A percentile compares a stretch with the other conserved stretches of the same genome.
Evolutionary conservation across 2,888 invertebrate species (phyloP).

Genomic region (Ophioninae sp.): DNA sequence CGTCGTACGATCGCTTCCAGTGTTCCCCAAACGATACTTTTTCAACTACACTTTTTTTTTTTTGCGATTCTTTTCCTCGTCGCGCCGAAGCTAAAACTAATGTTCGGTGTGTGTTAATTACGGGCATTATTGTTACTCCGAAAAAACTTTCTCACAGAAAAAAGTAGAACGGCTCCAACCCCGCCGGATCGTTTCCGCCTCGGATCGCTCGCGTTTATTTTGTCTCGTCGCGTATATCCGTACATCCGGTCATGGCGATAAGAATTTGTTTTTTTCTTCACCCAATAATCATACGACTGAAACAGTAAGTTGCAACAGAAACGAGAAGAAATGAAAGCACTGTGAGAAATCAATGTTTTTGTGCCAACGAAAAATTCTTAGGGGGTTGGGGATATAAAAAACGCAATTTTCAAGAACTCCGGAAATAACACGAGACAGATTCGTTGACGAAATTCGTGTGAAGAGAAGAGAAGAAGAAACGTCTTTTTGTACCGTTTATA

Average conservation of each 20-base stretch:
- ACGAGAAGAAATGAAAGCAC: slow-evolving; percentile 56
- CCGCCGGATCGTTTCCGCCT: slow-evolving; percentile 23
- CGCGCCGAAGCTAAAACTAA: neutral
- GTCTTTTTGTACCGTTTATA: slow-evolving; percentile 10
- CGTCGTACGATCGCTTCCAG: slow-evolving; percentile 24
- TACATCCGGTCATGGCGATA: slow-evolving; percentile 18
- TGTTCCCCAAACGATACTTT: slow-evolving; percentile 63
- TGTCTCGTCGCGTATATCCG: neutral
- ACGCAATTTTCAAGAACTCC: neutral
- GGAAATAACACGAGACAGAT: slow-evolving; percentile 5
- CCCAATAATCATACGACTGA: neutral
- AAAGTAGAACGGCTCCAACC: neutral
- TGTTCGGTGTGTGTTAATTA: slow-evolving; percentile 62
- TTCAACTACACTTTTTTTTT: slow-evolving; percentile 54
- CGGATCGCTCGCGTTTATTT: slow-evolving; percentile 25
- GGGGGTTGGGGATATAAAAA: neutral
- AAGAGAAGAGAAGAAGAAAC: neutral
- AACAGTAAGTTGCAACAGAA: slow-evolving; percentile 50
- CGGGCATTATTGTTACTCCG: slow-evolving; percentile 68
- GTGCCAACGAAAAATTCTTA: slow-evolving; percentile 52
- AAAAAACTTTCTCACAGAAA: slow-evolving; percentile 28
- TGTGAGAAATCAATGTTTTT: slow-evolving; percentile 32
- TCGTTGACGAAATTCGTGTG: slow-evolving; percentile 13
- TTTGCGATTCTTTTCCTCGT: slow-evolving; percentile 54
- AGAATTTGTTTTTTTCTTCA: slow-evolving; percentile 51